These are phyloP conservation scores for Graptemys geographica DNA, from an alignment of 2,797 vertebrate genomes.

Conservation along the genomic window DNA sequence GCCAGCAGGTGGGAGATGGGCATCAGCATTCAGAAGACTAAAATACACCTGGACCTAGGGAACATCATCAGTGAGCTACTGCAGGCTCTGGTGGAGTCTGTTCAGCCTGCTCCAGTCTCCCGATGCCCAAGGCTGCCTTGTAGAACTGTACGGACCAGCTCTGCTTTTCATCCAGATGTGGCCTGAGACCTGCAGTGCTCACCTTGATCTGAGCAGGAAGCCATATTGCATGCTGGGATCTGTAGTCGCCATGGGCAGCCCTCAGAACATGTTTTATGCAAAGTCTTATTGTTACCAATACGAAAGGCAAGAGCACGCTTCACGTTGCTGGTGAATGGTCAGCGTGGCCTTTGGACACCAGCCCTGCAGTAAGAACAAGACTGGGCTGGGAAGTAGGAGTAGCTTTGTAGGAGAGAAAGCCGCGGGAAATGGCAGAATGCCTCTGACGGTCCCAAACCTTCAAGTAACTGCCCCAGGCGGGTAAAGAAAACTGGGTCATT, in stretches of 20 bases:
- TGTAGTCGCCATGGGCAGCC: not conserved
- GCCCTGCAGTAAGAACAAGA: accelerated
- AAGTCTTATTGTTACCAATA: not conserved
- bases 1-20: not conserved
- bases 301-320: not conserved
- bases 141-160: not conserved
- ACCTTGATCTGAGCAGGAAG: no score
- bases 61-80: not conserved
- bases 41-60: not conserved
- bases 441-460: not conserved
- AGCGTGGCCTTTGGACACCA: not conserved
- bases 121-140: not conserved
- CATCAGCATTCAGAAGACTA: not conserved
- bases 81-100: not conserved
- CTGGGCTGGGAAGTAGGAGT: accelerated
- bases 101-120: not conserved
- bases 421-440: accelerated
- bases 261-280: not conserved
- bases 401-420: not conserved
- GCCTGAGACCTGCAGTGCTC: not conserved
- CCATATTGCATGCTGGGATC: not conserved
- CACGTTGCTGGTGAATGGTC: accelerated
- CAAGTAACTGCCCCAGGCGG: not conserved
- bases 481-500: not conserved
- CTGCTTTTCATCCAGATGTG: not conserved